phyloP scores from a whole-genome alignment of 2,888 invertebrate species.

The Agrilus cyanescens region DNA sequence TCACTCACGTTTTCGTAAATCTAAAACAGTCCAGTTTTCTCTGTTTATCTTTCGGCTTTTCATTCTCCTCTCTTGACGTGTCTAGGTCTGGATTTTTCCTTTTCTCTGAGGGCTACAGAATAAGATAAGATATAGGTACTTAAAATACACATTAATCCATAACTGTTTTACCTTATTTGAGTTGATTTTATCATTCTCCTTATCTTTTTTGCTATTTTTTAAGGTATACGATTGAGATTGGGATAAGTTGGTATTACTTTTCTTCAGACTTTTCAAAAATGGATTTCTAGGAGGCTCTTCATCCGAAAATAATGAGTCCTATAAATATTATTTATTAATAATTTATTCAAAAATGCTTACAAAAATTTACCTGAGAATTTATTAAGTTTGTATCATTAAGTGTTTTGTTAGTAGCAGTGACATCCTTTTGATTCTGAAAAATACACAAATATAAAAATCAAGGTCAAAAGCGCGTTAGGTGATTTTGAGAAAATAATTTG shows the following conservation, averaged over 20 bases:
- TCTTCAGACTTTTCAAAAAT: conserved; percentile 35
- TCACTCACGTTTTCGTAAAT: conserved; percentile 21
- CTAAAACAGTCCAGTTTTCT: conserved; percentile 37
- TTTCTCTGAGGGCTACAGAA: conserved; percentile 22
- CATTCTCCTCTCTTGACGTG: conserved; percentile 16
- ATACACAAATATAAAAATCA: no score
- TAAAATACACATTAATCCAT: no score
- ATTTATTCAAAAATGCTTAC: background rate
- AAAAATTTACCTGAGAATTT: conserved; percentile 9
- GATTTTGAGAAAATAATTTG: no score
- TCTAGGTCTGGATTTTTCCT: conserved; percentile 29
- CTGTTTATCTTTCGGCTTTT: conserved; percentile 35
- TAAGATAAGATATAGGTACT: background rate
- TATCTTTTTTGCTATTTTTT: no score
- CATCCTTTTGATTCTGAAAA: no score
- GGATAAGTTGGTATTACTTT: conserved; percentile 13
- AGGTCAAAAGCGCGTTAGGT: no score
- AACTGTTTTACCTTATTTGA: no score
- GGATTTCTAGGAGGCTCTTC: conserved; percentile 32
- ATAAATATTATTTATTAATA: background rate
- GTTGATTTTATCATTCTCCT: no score
- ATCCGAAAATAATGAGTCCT: conserved; percentile 3
- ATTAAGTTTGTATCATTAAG: conserved; percentile 6
- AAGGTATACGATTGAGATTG: no score
- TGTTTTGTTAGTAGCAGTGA: background rate